Evolutionary conservation across 2,797 vertebrate genomes (phyloP).

Genomic region (Eulemur albifrons): DNA sequence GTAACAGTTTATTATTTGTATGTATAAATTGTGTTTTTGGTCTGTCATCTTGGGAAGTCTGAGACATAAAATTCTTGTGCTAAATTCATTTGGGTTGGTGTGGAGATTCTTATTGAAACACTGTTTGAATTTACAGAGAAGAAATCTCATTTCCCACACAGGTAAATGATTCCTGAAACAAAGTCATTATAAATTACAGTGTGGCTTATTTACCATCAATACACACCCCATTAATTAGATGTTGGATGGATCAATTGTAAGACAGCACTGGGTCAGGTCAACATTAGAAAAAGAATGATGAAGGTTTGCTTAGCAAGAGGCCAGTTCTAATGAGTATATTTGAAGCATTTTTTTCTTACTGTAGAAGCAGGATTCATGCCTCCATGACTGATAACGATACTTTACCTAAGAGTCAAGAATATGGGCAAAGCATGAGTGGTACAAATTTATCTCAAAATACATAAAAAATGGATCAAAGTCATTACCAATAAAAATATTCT

Average conservation of each 20-base stretch:
- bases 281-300: constrained; percentile 4
- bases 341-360: neutral
- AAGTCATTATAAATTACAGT: constrained; percentile 50
- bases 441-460: neutral
- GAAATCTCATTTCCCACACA: constrained; percentile 5
- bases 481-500: neutral
- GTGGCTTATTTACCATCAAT: constrained; percentile 18
- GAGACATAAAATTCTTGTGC: constrained; percentile 3
- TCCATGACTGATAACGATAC: neutral
- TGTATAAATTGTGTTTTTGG: constrained; percentile 28
- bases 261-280: neutral
- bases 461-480: neutral
- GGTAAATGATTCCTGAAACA: constrained; percentile 48
- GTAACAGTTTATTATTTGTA: constrained; percentile 19
- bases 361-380: neutral
- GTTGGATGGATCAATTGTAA: neutral
- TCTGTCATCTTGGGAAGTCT: neutral
- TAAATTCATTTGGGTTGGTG: constrained; percentile 31
- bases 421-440: neutral
- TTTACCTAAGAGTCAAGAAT: neutral
- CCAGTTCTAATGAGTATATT: constrained; percentile 20
- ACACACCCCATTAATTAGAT: constrained; percentile 10
- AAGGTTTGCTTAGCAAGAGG: neutral
- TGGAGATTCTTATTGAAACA: neutral
- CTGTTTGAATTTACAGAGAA: neutral